A percentile compares a stretch with the other conserved stretches of the same genome.
Conservation (phyloP, 1,140 invertebrate genomes). For the Drosophila seguyi region DNA sequence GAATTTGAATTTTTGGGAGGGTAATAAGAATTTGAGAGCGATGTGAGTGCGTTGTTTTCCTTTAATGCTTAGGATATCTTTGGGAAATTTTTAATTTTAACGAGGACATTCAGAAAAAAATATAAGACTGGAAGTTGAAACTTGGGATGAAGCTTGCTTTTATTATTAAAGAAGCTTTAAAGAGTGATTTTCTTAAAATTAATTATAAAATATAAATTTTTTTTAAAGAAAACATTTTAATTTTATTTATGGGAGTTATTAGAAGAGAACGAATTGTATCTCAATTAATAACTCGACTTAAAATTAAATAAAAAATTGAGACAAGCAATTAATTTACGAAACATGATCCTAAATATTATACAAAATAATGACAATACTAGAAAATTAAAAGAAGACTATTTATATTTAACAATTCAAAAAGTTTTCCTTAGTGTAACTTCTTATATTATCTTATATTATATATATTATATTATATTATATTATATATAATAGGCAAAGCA, state of each 20-base stretch:
- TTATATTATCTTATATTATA: too few species aligned
- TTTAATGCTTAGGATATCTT: background rate
- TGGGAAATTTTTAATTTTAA: background rate
- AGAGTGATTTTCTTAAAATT: background rate
- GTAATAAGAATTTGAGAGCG: too few species aligned
- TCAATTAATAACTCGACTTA: background rate
- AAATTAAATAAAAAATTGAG: too few species aligned
- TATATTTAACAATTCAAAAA: too few species aligned
- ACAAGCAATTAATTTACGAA: too few species aligned
- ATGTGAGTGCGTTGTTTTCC: background rate
- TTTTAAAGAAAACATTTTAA: background rate
- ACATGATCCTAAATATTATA: background rate
- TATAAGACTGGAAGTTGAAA: too few species aligned
- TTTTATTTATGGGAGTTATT: accelerated
- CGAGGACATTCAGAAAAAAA: background rate
- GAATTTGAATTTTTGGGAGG: background rate
- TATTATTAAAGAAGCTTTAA: background rate
- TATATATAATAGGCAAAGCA: background rate
- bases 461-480: too few species aligned
- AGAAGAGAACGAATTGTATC: background rate
- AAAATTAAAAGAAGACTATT: background rate
- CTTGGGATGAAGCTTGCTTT: background rate
- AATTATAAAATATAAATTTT: background rate
- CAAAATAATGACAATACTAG: background rate
- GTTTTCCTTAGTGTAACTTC: too few species aligned